These are phyloP conservation scores for Sakesphorus luctuosus DNA, from an alignment of 2,113 vertebrate genomes.

Conservation along the genomic window DNA sequence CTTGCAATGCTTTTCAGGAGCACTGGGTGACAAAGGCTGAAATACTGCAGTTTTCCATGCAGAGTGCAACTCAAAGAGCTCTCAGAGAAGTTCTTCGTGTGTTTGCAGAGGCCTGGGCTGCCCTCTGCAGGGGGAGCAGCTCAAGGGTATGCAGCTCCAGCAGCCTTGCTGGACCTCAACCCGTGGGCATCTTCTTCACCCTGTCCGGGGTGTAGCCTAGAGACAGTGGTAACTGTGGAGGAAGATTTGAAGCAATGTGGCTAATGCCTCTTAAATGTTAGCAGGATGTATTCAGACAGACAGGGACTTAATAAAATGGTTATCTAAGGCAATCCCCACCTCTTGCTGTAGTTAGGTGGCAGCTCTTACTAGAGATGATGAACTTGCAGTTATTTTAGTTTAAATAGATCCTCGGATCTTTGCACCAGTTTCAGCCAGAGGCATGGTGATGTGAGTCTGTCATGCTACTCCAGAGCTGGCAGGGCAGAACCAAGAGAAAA, in stretches of 20 bases:
- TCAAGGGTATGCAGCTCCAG: not conserved
- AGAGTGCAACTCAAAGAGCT: not conserved
- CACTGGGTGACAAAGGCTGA: not conserved
- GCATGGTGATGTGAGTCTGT: not conserved
- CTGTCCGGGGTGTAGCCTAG: not conserved
- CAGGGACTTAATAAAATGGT: not conserved
- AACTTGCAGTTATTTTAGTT: not conserved
- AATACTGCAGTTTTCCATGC: not conserved
- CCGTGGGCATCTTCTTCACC: not conserved
- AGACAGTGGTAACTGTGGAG: not conserved
- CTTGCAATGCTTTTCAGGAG: not conserved
- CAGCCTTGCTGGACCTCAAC: not conserved
- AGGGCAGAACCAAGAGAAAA: not conserved
- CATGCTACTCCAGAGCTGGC: not conserved
- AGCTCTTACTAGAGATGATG: not conserved
- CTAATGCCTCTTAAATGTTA: not conserved
- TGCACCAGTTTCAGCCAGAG: not conserved
- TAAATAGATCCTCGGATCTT: not conserved
- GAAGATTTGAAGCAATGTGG: not conserved
- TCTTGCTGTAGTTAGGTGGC: not conserved
- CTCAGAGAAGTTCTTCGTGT: not conserved
- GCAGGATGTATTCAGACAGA: not conserved
- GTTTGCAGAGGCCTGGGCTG: not conserved
- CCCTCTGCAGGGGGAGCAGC: not conserved
- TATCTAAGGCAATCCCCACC: not conserved